Percentiles rank a stretch among this genome's conserved stretches.
Conservation (phyloP, 2,113 vertebrate species). For the Macquaria australasica region DNA sequence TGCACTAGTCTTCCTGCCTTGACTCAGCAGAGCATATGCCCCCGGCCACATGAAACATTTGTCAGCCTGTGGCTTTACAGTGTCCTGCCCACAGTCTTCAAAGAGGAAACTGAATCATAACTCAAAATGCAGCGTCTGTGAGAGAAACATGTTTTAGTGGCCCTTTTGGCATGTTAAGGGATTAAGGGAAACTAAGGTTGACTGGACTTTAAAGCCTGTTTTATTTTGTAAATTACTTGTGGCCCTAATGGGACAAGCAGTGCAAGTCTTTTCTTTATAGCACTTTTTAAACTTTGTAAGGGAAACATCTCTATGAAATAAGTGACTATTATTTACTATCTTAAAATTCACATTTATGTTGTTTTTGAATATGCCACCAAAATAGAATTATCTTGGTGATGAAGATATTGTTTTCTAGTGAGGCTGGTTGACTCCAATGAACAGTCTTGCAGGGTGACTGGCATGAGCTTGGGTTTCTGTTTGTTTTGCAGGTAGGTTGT, state of each 20-base stretch:
- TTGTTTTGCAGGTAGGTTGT: constrained; percentile 58
- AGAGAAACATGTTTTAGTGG: constrained; percentile 24
- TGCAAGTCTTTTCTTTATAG: neutral
- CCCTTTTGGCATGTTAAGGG: neutral
- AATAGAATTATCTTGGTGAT: neutral
- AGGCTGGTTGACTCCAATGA: constrained; percentile 12
- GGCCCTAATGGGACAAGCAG: neutral
- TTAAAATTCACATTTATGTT: neutral
- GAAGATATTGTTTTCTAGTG: neutral
- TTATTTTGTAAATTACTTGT: neutral
- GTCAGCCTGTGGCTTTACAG: constrained; percentile 76
- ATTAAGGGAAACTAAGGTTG: neutral
- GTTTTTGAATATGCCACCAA: neutral
- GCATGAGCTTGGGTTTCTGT: constrained; percentile 44
- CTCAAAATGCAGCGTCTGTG: constrained; percentile 44
- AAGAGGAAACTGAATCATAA: constrained; percentile 83
- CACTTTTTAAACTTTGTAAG: neutral
- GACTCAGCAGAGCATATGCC: constrained; percentile 77
- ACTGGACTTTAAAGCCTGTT: neutral
- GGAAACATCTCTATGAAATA: neutral
- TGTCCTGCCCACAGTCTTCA: constrained; percentile 76
- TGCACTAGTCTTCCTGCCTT: constrained; percentile 71
- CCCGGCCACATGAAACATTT: constrained; percentile 77
- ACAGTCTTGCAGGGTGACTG: constrained; percentile 25
- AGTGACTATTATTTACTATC: neutral